Conservation (phyloP, 2,888 invertebrate species). For the Xestia sexstrigata region DNA sequence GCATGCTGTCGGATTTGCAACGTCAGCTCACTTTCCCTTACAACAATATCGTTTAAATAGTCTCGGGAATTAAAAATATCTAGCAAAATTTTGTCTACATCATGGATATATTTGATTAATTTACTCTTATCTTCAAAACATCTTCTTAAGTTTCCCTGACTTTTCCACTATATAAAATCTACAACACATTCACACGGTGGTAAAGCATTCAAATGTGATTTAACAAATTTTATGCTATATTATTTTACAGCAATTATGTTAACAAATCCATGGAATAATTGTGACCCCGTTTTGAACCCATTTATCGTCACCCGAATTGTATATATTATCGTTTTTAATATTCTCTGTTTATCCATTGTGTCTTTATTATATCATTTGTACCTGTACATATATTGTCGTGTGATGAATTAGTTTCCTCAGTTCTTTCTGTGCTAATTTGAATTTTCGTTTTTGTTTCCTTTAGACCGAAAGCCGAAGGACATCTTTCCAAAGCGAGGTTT, state of each 20-base stretch:
- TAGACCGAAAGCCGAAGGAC: slow-evolving; percentile 87
- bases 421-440: slow-evolving; percentile 71
- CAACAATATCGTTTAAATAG: not conserved
- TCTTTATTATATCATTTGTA: slow-evolving; percentile 12
- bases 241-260: slow-evolving; percentile 19
- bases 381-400: slow-evolving; percentile 28
- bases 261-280: slow-evolving; percentile 26
- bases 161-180: not conserved
- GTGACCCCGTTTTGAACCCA: slow-evolving; percentile 18
- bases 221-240: slow-evolving; percentile 17
- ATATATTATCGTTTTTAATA: slow-evolving; percentile 45
- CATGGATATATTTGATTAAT: not conserved
- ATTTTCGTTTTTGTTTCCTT: slow-evolving; percentile 64
- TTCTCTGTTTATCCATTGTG: slow-evolving; percentile 21
- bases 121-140: not conserved
- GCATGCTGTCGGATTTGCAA: not conserved
- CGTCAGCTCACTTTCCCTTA: not conserved
- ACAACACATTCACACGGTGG: slow-evolving; percentile 21
- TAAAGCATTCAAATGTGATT: slow-evolving; percentile 21
- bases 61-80: not conserved
- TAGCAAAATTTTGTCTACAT: not conserved
- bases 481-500: slow-evolving; percentile 83
- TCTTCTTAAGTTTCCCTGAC: not conserved
- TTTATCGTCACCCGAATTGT: slow-evolving; percentile 30
- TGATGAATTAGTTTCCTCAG: slow-evolving; percentile 46